Evolutionary conservation across 2,888 invertebrate genomes (phyloP).

Genomic region (Chrysolina haemoptera): DNA sequence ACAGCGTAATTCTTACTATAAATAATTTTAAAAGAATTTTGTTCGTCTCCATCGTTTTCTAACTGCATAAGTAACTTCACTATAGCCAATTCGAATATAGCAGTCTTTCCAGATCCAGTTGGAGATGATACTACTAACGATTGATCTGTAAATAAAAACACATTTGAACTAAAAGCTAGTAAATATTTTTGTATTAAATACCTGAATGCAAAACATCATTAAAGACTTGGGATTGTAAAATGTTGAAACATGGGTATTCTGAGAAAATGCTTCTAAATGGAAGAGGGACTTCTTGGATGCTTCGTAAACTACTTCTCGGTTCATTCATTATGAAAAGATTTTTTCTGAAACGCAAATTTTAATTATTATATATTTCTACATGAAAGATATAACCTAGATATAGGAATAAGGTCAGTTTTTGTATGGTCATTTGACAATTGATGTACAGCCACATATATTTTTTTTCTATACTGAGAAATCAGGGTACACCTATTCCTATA

Average conservation of each 20-base stretch:
- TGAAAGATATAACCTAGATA: no score
- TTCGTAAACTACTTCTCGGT: slow-evolving; percentile 21
- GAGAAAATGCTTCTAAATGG: slow-evolving; percentile 58
- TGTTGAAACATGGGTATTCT: slow-evolving; percentile 74
- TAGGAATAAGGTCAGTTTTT: no score
- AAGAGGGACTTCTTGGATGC: slow-evolving; percentile 60
- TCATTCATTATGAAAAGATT: slow-evolving; percentile 25
- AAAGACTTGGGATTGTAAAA: slow-evolving; percentile 81
- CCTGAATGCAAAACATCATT: slow-evolving; percentile 79
- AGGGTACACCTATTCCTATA: no score
- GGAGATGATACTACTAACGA: slow-evolving; percentile 84
- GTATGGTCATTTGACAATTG: no score
- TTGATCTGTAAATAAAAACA: slow-evolving; percentile 71
- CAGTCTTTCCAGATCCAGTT: slow-evolving; percentile 89
- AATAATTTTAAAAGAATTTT: slow-evolving; percentile 76
- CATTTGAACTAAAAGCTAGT: background rate
- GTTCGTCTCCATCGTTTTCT: slow-evolving; percentile 62
- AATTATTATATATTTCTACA: no score
- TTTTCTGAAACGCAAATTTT: background rate
- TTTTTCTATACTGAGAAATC: no score
- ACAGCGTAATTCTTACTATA: slow-evolving; percentile 74
- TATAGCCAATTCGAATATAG: slow-evolving; percentile 86
- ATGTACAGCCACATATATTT: no score
- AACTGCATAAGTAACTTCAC: slow-evolving; percentile 76
- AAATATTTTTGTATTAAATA: slow-evolving; percentile 56